These are phyloP conservation scores for Sialis fuliginosa DNA, from an alignment of 2,888 invertebrate species.

Conservation along the genomic window DNA sequence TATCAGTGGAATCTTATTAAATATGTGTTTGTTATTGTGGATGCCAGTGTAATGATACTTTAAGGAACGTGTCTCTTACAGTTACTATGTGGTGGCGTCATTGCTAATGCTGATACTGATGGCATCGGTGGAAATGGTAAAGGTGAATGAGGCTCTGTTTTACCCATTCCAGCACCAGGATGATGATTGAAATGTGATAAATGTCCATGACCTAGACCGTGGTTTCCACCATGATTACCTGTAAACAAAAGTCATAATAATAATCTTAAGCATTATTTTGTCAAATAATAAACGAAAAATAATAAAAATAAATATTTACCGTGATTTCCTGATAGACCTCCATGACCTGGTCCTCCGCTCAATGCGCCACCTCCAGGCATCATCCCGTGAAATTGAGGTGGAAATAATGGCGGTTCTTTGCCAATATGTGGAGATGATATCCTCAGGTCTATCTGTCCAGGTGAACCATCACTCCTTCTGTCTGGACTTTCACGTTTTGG, in stretches of 20 bases:
- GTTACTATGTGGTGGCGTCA: slow-evolving; percentile 72
- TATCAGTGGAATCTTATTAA: too few relatives aligned
- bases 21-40: too few relatives aligned
- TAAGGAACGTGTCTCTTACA: slow-evolving; percentile 18
- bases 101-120: slow-evolving; percentile 53
- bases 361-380: too few relatives aligned
- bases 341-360: too few relatives aligned
- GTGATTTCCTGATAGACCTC: too few relatives aligned
- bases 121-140: slow-evolving; percentile 58
- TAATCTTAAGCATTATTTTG: too few relatives aligned
- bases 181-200: slow-evolving; percentile 4
- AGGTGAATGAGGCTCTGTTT: slow-evolving; percentile 21
- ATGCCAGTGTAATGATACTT: too few relatives aligned
- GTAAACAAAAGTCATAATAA: too few relatives aligned
- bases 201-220: neutral
- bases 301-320: too few relatives aligned
- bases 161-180: neutral
- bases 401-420: too few relatives aligned
- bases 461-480: neutral
- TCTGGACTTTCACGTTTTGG: neutral
- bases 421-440: neutral
- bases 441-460: neutral
- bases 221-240: neutral
- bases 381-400: too few relatives aligned
- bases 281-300: too few relatives aligned